Evolutionary conservation across 1,140 invertebrate species (phyloP), one percentile per base, ranked within the genome.

Genomic region (Drosophila ohnishii): DNA sequence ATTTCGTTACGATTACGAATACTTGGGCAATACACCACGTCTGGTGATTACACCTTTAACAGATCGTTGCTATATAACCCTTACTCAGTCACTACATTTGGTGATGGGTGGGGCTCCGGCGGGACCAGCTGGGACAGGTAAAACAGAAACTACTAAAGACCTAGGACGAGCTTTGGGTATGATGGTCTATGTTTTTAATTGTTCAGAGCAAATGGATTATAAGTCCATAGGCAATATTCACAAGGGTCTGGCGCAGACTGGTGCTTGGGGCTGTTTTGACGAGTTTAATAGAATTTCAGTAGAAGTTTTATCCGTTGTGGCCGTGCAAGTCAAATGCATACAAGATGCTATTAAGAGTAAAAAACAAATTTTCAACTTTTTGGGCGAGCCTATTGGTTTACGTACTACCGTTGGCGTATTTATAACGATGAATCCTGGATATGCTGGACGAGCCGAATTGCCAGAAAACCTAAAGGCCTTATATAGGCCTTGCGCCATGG

Each of bases 201-300:
- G 97, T 91, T 98, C 97, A 0, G 97, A 98, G 91, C 97, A 98
- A 93, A 98, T 98, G 97, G 97, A 98, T 92, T 98, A 98, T 92
- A 97, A 96, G 93, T 98, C 97, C 7, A 96, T 96, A 82, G 97
- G 96, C 39, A 97, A 97, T 91, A 98, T 98, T 90, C 98, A 97
- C 92, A 98, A 96, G 95, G 94, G 94, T 14, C 92, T 98, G 25
- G 95, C 97, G 3, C 97, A 98, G 92, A 97, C 97, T 10, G 97
- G 97, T n/a, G 96, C 97, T 8, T 98, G 97, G 97, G 97, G 97
- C 25, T 98, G 97, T 90, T 98, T 98, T 92, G 97, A 98, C 91
- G 97, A 98, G 91, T 98, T 98, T 90, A 98, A 98, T 92, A 93
- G 97, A 60, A 98, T 98, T 66, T 96, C 97, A 0, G 95, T 98